Evolutionary conservation across 2,888 invertebrate genomes (phyloP), one percentile per base, ranked within the genome.

Genomic region (Fragum sueziense): DNA sequence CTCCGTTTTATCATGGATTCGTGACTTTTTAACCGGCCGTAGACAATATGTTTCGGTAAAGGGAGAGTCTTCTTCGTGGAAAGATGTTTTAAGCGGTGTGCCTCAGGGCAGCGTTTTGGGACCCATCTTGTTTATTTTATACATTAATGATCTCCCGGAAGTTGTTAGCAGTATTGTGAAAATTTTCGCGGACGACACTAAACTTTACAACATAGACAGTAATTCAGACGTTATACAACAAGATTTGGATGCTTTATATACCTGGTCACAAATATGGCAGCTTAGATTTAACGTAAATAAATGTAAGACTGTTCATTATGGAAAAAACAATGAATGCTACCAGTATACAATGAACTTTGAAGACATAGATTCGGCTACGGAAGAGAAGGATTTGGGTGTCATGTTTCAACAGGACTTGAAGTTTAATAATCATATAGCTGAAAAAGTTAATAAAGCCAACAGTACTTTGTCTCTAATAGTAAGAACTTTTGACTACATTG

Each of bases 401-500:
- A 61, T 70, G 22, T 61, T 75, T 51, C 33, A 75, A 70, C 51
- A 29, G 27, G 69, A 70, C 37, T 22, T 75, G n/a, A 75, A 70
- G 54, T 75, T 75, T 41, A 33, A 11, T n/a, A 61, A 70, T 31
- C 70, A 74, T n/a, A 75, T 74, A 51, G 20, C 73, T 6, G 52
- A 33, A 41, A 78, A 78, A 34, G 34, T 79, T 41, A 72, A 74
- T 22, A 79, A 79, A 57, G 70, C 74, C 17, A 79, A 79, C 41
- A 74, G 67, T 47, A 74, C 74, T 20, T 20, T 70, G 17, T 68
- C 69, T 17, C 31, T 79, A 14, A 74, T 79, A 1, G 41, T 14
- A 9, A 61, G 70, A 68, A 31, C 51, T 41, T 70, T 51, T 87
- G 41, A 69, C 11, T 69, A 59, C 61, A 34, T 74, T 1, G 41